These are phyloP conservation scores for Drosophila albomicans DNA, from an alignment of 1,140 invertebrate species.

Conservation along the genomic window DNA sequence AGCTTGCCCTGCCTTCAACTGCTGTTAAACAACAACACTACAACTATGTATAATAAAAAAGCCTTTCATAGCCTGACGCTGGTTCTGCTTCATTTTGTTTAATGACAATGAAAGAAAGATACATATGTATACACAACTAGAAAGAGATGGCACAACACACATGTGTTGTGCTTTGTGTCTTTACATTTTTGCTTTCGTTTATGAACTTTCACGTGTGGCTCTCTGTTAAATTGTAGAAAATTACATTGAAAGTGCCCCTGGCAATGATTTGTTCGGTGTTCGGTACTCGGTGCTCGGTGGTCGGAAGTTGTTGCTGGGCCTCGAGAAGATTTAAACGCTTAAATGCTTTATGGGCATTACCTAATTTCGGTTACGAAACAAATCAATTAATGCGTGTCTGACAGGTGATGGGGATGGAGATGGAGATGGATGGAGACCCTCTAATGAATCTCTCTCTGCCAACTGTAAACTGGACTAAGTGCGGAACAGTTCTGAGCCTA, in stretches of 20 bases:
- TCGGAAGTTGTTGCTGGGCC: constrained; percentile 37
- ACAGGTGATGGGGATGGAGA: neutral
- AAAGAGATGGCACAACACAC: constrained; percentile 28
- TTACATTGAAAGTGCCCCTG: constrained; percentile 55
- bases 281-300: neutral
- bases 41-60: constrained; percentile 54
- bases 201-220: constrained; percentile 76
- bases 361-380: constrained; percentile 82
- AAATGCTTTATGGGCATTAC: constrained; percentile 73
- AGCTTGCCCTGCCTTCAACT: constrained; percentile 2
- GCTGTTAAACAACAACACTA: constrained; percentile 14
- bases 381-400: constrained; percentile 77
- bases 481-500: constrained; percentile 18
- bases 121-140: constrained; percentile 6
- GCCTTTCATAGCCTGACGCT: constrained; percentile 70
- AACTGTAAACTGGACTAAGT: neutral
- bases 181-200: constrained; percentile 74
- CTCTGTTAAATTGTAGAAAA: constrained; percentile 52
- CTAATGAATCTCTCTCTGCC: constrained; percentile 17
- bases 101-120: constrained; percentile 74
- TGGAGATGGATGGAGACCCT: neutral
- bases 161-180: constrained; percentile 40
- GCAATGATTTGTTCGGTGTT: neutral
- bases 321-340: constrained; percentile 66
- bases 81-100: constrained; percentile 82